Evolutionary conservation across 2,888 invertebrate species (phyloP).

Genomic region (Xestia sexstrigata): DNA sequence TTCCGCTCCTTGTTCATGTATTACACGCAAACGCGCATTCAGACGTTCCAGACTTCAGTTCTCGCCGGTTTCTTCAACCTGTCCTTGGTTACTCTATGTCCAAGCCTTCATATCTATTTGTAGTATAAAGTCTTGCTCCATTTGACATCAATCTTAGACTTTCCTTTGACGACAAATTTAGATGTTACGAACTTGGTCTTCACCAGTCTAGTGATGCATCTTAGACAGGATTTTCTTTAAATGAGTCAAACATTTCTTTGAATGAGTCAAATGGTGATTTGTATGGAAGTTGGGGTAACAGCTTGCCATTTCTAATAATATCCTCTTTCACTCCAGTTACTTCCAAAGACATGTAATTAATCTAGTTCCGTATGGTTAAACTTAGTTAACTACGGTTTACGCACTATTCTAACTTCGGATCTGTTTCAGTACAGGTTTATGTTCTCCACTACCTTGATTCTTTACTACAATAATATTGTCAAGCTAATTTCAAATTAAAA

Average conservation of each 20-base stretch:
- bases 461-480: conserved; percentile 7
- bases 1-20: too few relatives aligned
- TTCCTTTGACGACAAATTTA: too few relatives aligned
- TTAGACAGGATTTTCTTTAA: too few relatives aligned
- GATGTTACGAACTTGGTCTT: too few relatives aligned
- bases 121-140: neutral
- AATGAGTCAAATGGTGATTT: too few relatives aligned
- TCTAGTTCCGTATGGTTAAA: conserved; percentile 18
- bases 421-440: conserved; percentile 35
- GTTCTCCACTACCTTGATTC: conserved; percentile 9
- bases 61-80: neutral
- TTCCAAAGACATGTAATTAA: conserved; percentile 30
- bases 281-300: too few relatives aligned
- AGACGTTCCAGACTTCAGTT: too few relatives aligned
- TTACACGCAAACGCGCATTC: too few relatives aligned
- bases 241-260: too few relatives aligned
- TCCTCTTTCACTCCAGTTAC: conserved; percentile 12
- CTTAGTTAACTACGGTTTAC: conserved; percentile 28
- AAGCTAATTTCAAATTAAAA: conserved; percentile 45
- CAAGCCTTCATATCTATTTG: neutral
- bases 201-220: too few relatives aligned
- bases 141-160: neutral
- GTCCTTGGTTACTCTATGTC: neutral
- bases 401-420: conserved; percentile 12
- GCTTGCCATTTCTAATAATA: neutral